A percentile compares a stretch with the other conserved stretches of the same genome.
Conservation (phyloP, 2,888 invertebrate species). For the Pandemis heparana region DNA sequence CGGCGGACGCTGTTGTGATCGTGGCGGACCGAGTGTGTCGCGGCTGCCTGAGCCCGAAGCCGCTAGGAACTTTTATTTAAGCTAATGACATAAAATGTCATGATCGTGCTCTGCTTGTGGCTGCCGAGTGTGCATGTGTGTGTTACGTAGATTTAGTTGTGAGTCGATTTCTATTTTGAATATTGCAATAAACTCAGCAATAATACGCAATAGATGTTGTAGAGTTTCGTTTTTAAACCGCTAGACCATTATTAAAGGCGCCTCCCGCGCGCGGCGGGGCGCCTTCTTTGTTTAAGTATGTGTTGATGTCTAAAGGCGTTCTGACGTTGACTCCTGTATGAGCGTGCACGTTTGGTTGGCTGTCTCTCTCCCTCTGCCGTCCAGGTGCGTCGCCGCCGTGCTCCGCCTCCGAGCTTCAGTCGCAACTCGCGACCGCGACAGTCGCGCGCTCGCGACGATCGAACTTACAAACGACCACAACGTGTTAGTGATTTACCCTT, state of each 20-base stretch:
- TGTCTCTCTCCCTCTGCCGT: conserved; percentile 68
- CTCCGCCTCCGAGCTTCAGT: not conserved
- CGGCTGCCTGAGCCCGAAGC: not conserved
- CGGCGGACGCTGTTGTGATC: too few species aligned
- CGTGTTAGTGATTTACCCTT: conserved; percentile 73
- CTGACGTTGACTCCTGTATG: conserved; percentile 4
- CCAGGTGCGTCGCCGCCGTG: conserved; percentile 52
- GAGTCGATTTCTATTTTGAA: conserved; percentile 60
- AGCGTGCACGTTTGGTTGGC: conserved; percentile 9
- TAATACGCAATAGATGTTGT: conserved; percentile 80
- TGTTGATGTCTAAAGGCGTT: conserved; percentile 33
- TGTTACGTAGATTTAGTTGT: conserved; percentile 24
- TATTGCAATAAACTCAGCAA: conserved; percentile 69
- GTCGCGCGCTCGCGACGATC: conserved; percentile 53
- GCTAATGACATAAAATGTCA: conserved; percentile 30
- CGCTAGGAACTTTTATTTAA: not conserved
- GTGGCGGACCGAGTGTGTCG: not conserved
- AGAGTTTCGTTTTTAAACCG: conserved; percentile 69
- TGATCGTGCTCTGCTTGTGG: not conserved
- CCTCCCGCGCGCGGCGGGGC: not conserved
- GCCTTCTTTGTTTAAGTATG: conserved; percentile 30
- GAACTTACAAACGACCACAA: conserved; percentile 72
- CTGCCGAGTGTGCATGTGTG: conserved; percentile 11
- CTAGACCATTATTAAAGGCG: conserved; percentile 69
- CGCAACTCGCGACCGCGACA: too few species aligned